Evolutionary conservation across 2,113 vertebrate genomes (phyloP).

Genomic region (Cavia aperea): DNA sequence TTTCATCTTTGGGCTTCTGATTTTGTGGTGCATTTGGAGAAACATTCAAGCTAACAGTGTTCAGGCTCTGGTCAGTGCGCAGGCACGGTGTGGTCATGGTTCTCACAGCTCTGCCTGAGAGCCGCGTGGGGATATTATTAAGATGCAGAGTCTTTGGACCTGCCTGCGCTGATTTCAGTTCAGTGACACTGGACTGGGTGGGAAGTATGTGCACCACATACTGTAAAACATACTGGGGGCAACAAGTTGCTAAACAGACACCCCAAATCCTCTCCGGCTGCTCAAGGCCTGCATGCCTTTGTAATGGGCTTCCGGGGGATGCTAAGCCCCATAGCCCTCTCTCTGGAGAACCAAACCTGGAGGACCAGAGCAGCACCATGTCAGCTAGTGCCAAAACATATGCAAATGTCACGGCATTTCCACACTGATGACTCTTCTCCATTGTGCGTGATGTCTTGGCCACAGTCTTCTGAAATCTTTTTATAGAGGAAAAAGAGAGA

Average conservation of each 20-base stretch:
- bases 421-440: not conserved
- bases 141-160: not conserved
- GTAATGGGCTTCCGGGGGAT: not conserved
- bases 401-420: not conserved
- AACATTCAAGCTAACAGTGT: not conserved
- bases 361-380: not conserved
- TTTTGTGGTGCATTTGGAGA: not conserved
- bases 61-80: not conserved
- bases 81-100: not conserved
- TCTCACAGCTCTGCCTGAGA: not conserved
- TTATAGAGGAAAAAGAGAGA: not conserved
- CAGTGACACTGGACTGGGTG: not conserved
- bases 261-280: not conserved
- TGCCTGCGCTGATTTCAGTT: not conserved
- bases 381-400: not conserved
- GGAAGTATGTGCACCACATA: not conserved
- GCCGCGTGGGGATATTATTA: not conserved
- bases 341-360: not conserved
- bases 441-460: not conserved
- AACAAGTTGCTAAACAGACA: not conserved
- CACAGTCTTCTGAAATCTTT: not conserved
- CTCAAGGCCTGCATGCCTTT: not conserved
- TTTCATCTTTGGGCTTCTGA: not conserved
- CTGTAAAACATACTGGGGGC: not conserved
- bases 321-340: not conserved